phyloP scores from a whole-genome alignment of 2,113 vertebrate species.

The Scomber scombrus region DNA sequence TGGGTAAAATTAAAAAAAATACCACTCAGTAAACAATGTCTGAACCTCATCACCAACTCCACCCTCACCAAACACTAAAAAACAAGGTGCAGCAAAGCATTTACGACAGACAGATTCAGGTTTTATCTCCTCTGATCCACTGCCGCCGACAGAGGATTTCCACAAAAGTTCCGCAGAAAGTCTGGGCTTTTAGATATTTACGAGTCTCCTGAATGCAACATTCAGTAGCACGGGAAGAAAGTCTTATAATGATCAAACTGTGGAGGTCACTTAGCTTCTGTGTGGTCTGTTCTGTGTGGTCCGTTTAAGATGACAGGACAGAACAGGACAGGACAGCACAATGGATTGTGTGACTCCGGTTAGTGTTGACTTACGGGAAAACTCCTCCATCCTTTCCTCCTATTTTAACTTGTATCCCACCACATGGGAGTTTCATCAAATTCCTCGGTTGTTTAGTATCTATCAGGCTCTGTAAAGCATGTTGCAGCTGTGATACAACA shows the following conservation, averaged over 20 bases:
- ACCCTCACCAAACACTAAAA: neutral
- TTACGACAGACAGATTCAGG: too few species aligned
- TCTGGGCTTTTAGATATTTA: neutral
- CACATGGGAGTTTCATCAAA: conserved; percentile 56
- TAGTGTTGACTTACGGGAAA: conserved; percentile 42
- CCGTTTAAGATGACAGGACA: conserved; percentile 14
- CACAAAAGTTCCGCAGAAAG: neutral
- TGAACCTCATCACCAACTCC: neutral
- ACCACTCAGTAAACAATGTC: too few species aligned
- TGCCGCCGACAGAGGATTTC: too few species aligned
- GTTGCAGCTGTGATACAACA: conserved; percentile 37
- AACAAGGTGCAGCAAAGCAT: too few species aligned
- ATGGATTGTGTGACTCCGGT: conserved; percentile 34
- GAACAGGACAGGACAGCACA: conserved; percentile 6
- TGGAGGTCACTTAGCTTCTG: conserved; percentile 5
- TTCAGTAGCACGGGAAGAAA: neutral
- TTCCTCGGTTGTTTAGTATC: conserved; percentile 25
- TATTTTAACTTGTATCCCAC: conserved; percentile 25
- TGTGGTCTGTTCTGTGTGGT: conserved; percentile 48
- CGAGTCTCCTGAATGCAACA: neutral
- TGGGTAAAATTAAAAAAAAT: too few species aligned
- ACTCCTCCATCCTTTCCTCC: conserved; percentile 41
- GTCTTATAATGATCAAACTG: conserved; percentile 1
- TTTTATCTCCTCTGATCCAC: too few species aligned
- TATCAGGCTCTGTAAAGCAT: neutral